These are phyloP conservation scores for Meta bourneti DNA, from an alignment of 2,888 invertebrate genomes.

Conservation along the genomic window DNA sequence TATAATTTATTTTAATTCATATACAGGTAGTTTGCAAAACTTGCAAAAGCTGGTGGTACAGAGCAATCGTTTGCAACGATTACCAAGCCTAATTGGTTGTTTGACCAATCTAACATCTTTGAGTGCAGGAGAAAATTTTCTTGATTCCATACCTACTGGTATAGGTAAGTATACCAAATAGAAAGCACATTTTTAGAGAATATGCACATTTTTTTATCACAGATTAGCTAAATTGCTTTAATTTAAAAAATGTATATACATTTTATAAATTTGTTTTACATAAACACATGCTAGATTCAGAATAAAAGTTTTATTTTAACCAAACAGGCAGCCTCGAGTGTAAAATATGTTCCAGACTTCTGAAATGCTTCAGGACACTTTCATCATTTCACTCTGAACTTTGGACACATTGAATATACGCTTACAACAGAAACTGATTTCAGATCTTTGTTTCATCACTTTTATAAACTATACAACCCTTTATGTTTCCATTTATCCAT, in stretches of 20 bases:
- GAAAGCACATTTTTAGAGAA: background rate
- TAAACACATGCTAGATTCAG: background rate
- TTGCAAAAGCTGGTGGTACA: conserved; percentile 96
- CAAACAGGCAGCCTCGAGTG: too few species aligned
- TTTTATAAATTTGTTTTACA: background rate
- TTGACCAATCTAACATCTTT: conserved; percentile 93
- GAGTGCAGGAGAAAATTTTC: conserved; percentile 97
- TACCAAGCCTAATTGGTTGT: conserved; percentile 97
- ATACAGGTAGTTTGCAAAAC: conserved; percentile 89
- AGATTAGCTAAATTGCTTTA: background rate
- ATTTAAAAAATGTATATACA: too few species aligned
- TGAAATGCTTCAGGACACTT: too few species aligned
- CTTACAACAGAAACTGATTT: too few species aligned
- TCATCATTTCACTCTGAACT: too few species aligned
- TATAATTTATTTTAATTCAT: background rate
- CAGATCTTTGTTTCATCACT: too few species aligned
- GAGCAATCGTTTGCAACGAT: conserved; percentile 94
- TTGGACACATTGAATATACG: too few species aligned
- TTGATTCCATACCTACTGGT: conserved; percentile 96
- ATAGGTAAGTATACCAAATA: conserved; percentile 85
- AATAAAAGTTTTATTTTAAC: background rate
- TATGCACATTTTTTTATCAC: background rate
- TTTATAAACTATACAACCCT: too few species aligned
- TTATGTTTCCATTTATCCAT: too few species aligned
- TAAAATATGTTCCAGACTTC: too few species aligned